These are phyloP conservation scores for Notodonta dromedarius DNA, from an alignment of 2,888 invertebrate genomes.

Conservation along the genomic window DNA sequence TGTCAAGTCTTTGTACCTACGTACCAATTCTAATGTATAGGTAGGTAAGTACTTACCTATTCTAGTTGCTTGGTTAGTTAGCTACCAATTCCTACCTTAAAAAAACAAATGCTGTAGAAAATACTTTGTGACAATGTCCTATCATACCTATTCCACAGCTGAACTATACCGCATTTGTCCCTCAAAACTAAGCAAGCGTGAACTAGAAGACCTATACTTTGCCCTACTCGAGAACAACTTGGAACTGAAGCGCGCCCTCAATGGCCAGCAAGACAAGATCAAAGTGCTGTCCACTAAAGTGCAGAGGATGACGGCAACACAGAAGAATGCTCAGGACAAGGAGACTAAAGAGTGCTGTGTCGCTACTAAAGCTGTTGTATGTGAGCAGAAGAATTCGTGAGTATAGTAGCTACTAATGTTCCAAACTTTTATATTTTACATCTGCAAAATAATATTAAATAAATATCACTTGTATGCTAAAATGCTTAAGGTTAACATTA, in stretches of 20 bases:
- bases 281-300: conserved; percentile 60
- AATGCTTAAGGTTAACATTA: too few relatives aligned
- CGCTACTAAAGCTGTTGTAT: conserved; percentile 48
- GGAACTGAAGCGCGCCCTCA: conserved; percentile 85
- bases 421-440: too few relatives aligned
- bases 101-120: too few relatives aligned
- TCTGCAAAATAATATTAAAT: too few relatives aligned
- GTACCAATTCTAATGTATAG: too few relatives aligned
- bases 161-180: conserved; percentile 61
- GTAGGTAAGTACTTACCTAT: too few relatives aligned
- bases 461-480: too few relatives aligned
- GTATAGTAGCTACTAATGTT: too few relatives aligned
- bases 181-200: conserved; percentile 84
- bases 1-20: too few relatives aligned
- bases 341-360: conserved; percentile 57
- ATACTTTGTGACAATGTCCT: too few relatives aligned
- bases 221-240: conserved; percentile 85
- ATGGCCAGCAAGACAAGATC: conserved; percentile 83
- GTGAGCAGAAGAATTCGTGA: conserved; percentile 67
- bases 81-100: too few relatives aligned
- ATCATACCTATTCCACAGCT: conserved; percentile 20
- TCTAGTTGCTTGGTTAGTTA: too few relatives aligned
- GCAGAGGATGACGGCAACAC: conserved; percentile 53
- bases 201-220: conserved; percentile 87
- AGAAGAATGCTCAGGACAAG: conserved; percentile 42